phyloP scores from a whole-genome alignment of 2,888 invertebrate genomes.

The Erebia ligea region DNA sequence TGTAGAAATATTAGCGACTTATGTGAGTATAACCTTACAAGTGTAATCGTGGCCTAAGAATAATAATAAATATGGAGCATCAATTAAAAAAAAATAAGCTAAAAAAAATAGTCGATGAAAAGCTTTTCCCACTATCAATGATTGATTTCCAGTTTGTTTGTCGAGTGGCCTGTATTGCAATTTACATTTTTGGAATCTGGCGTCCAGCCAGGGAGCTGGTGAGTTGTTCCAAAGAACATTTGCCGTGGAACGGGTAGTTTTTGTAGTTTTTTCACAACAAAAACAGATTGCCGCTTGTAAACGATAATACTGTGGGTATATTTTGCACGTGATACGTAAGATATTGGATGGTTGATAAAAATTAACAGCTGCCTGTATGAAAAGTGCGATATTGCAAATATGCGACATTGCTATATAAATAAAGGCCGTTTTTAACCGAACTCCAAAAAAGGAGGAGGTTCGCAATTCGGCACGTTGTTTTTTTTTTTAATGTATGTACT shows the following conservation, averaged over 20 bases:
- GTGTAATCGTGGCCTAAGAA: too few species aligned
- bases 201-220: not conserved
- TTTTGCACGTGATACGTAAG: not conserved
- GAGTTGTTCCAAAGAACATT: constrained; percentile 15
- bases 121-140: constrained; percentile 6
- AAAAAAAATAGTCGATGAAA: not conserved
- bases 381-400: not conserved
- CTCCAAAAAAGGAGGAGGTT: too few species aligned
- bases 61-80: too few species aligned
- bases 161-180: constrained; percentile 16
- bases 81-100: too few species aligned
- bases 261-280: not conserved
- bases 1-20: too few species aligned
- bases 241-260: not conserved
- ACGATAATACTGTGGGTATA: constrained; percentile 1
- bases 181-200: constrained; percentile 16
- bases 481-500: too few species aligned
- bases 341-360: not conserved
- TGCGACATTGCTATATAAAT: not conserved
- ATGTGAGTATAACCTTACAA: too few species aligned
- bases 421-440: not conserved
- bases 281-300: not conserved
- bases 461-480: too few species aligned
- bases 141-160: constrained; percentile 16
- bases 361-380: not conserved